phyloP scores from a whole-genome alignment of 2,113 vertebrate genomes.

The Zosterops lateralis region DNA sequence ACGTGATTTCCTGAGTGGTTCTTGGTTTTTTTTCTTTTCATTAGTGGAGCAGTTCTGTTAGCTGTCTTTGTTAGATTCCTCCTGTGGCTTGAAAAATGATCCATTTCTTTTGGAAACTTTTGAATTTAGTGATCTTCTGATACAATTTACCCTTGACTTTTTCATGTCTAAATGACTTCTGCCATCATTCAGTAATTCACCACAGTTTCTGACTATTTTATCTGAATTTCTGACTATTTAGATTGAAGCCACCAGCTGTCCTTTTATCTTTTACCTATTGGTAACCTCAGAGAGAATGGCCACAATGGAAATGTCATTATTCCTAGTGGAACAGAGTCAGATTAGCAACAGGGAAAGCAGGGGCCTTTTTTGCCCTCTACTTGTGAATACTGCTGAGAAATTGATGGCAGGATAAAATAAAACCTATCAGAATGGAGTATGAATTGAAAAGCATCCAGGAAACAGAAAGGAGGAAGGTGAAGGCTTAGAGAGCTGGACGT shows the following conservation, averaged over 20 bases:
- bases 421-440: accelerated
- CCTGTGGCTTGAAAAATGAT: background rate
- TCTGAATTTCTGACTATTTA: background rate
- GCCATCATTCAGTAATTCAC: background rate
- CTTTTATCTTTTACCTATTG: background rate
- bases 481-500: background rate
- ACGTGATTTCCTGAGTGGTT: background rate
- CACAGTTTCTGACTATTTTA: background rate
- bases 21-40: background rate
- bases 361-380: background rate
- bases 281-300: background rate
- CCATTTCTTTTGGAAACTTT: background rate
- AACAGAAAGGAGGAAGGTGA: background rate
- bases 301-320: background rate
- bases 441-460: background rate
- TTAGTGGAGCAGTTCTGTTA: background rate
- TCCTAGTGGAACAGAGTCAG: background rate
- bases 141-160: background rate
- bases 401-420: background rate
- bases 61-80: background rate
- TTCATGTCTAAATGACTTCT: background rate
- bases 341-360: background rate
- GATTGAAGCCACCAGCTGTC: background rate
- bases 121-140: background rate
- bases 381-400: background rate